A percentile compares a stretch with the other conserved stretches of the same genome.
Conservation (phyloP, 2,113 vertebrate genomes). For the Parus major region DNA sequence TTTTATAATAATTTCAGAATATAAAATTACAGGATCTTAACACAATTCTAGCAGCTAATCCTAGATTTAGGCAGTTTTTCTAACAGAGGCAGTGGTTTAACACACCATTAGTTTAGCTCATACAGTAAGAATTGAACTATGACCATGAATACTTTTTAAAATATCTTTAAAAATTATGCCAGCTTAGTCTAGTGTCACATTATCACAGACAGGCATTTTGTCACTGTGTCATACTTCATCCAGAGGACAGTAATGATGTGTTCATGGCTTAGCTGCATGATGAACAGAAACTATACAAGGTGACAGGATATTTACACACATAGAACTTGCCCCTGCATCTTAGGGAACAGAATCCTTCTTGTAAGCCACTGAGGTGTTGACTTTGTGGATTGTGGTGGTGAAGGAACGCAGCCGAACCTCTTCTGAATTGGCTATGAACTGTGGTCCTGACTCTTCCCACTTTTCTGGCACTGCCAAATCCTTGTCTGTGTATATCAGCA, state of each 20-base stretch:
- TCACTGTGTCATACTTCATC: not conserved
- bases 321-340: not conserved
- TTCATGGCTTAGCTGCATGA: not conserved
- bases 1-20: not conserved
- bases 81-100: not conserved
- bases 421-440: slow-evolving; percentile 91
- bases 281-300: not conserved
- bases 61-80: not conserved
- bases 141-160: not conserved
- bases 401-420: slow-evolving; percentile 93
- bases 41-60: not conserved
- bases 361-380: slow-evolving; percentile 92
- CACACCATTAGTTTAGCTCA: not conserved
- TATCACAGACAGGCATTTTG: not conserved
- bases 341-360: slow-evolving; percentile 76
- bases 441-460: slow-evolving; percentile 95
- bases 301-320: not conserved
- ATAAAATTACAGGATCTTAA: not conserved
- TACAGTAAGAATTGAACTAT: not conserved
- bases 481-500: slow-evolving; percentile 95
- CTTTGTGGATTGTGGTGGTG: slow-evolving; percentile 95
- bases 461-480: slow-evolving; percentile 90
- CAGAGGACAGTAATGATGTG: not conserved
- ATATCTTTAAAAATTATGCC: not conserved
- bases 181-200: not conserved